phyloP scores from a whole-genome alignment of 2,113 vertebrate species.

The Corythornis madagascariensis region DNA sequence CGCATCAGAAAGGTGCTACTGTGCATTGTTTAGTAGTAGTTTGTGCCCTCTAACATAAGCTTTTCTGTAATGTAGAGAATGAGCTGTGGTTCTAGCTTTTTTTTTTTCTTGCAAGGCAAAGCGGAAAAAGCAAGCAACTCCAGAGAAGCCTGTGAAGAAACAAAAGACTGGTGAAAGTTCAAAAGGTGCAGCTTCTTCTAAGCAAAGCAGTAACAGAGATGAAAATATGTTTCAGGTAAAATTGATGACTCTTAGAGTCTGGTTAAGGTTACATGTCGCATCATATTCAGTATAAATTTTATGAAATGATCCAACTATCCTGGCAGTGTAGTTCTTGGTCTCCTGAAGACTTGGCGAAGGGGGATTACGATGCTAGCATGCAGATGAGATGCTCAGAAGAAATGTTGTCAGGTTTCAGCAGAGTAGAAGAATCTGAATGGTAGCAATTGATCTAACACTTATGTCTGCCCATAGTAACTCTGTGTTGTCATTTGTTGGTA shows the following conservation, averaged over 20 bases:
- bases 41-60: neutral
- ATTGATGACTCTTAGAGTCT: neutral
- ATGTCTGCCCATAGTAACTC: neutral
- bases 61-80: neutral
- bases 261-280: neutral
- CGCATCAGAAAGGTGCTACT: neutral
- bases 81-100: neutral
- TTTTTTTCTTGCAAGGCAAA: slow-evolving; percentile 79
- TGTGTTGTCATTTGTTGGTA: neutral
- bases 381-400: neutral
- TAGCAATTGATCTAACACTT: neutral
- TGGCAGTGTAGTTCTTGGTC: neutral
- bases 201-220: slow-evolving; percentile 80
- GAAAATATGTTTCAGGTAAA: slow-evolving; percentile 97
- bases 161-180: slow-evolving; percentile 92
- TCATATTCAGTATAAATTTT: neutral
- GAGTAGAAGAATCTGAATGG: neutral
- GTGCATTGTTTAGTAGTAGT: neutral
- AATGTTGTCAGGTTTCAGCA: neutral
- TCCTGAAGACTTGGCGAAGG: neutral
- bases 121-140: slow-evolving; percentile 85
- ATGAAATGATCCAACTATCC: neutral
- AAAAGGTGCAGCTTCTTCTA: slow-evolving; percentile 86
- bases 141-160: slow-evolving; percentile 91
- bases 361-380: accelerated